Conservation (phyloP, 2,113 vertebrate species). For the Tupaia chinensis region DNA sequence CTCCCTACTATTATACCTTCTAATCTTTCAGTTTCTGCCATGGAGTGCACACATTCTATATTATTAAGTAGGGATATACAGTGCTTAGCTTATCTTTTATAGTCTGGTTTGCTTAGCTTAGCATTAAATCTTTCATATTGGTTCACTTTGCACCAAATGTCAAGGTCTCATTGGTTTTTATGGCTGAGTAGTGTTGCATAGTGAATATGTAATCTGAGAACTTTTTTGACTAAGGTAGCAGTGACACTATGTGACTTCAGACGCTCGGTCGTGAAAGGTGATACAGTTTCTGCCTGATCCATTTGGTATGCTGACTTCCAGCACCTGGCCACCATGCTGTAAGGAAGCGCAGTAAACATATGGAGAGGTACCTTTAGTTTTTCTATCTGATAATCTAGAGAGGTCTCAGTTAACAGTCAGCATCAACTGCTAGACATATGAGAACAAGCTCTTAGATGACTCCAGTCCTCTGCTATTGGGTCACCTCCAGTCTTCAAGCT, state of each 20-base stretch:
- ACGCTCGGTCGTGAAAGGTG: neutral
- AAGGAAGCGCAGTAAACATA: neutral
- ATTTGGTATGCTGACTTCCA: neutral
- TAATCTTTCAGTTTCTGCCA: too few relatives aligned
- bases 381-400: neutral
- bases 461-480: neutral
- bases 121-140: too few relatives aligned
- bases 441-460: neutral
- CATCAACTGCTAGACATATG: neutral
- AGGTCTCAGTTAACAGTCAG: neutral
- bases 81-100: too few relatives aligned
- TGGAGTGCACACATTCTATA: too few relatives aligned
- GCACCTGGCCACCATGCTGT: neutral
- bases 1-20: too few relatives aligned
- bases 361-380: fast-evolving
- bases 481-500: neutral
- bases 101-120: too few relatives aligned
- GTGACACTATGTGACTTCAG: neutral
- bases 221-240: neutral
- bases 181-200: too few relatives aligned
- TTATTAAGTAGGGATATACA: too few relatives aligned
- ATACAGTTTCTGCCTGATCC: neutral
- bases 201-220: neutral
- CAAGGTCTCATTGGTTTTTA: too few relatives aligned
- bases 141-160: too few relatives aligned